Base-by-base conservation (phyloP, 2,888 invertebrate species). In the Pimpla rufipes region DNA sequence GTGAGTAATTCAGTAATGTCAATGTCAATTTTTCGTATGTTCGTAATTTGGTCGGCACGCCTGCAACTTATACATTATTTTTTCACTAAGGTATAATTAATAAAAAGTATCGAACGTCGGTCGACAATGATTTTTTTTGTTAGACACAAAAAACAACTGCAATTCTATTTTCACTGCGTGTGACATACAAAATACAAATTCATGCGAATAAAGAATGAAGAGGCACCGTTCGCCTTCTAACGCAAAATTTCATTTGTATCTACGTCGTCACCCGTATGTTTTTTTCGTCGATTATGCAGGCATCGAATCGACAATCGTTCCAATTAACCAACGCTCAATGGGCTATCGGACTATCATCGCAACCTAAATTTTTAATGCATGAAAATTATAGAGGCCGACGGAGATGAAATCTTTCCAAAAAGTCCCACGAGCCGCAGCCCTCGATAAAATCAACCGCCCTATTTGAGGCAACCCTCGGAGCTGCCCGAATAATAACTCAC, bases 381-480 rank as follows among this genome's bases (percentile, higher is more conserved):
- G 10, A 55, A 23, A 55, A 55, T 55, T 55, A 55, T 23, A 55
- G 52, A 52, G 52, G 23, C 23, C 21, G 10, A 55, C 10, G 7
- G 3, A 59, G 59, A 59, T 59, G 1, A 59, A 35, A 35, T 37
- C 35, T 59, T 59, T 59, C 35, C 7, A n/a, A 35, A 59, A 59
- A 35, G 59, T 29, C 37, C 37, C n/a, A 59, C 59, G 59, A 59
- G n/a, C 37, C 23, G 55, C 37, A 64, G 6, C 52, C 74, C 50
- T 50, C 74, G 55, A 76, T 67, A 29, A 57, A 67, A 67, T 76
- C 76, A 67, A 45, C 57, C 55, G 45, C 67, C 45, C 67, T 35
- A 57, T 76, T 67, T 67, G 67, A 67, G 42, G 57, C 37, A 35
- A 67, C 76, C 55, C 66, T 23, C 52, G 18, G 21, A 47, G 45